These are phyloP conservation scores for Desmodus rotundus DNA, from an alignment of 2,113 vertebrate genomes.

Conservation along the genomic window DNA sequence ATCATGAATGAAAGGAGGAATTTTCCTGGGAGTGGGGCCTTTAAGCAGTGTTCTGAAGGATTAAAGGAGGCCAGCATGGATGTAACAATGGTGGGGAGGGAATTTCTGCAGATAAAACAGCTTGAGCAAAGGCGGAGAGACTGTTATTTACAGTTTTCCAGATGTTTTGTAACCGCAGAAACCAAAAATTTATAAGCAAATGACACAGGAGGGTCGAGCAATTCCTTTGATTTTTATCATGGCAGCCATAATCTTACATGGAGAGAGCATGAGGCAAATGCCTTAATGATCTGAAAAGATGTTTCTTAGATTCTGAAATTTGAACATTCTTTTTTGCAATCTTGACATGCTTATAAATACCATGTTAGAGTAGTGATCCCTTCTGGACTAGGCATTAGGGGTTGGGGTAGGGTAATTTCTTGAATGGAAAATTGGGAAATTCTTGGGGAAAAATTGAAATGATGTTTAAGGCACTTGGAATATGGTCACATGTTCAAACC, in stretches of 20 bases:
- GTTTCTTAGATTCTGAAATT: conserved; percentile 15
- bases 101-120: conserved; percentile 10
- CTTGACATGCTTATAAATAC: neutral
- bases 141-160: conserved; percentile 50
- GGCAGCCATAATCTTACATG: neutral
- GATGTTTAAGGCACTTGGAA: neutral
- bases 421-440: neutral
- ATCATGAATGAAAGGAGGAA: neutral
- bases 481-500: neutral
- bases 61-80: neutral
- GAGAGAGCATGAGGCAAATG: neutral
- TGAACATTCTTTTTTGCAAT: neutral
- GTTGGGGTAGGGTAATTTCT: neutral
- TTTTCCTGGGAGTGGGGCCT: neutral
- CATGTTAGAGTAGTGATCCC: neutral
- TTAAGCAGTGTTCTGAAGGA: neutral
- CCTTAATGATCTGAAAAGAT: conserved; percentile 18
- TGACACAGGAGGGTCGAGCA: conserved; percentile 8
- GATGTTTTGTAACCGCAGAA: conserved; percentile 55
- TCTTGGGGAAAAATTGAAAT: neutral
- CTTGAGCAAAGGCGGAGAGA: neutral
- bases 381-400: neutral
- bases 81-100: neutral
- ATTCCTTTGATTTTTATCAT: conserved; percentile 40
- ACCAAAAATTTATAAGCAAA: conserved; percentile 48